Evolutionary conservation across 2,113 vertebrate genomes (phyloP).

Genomic region (Cairina moschata): DNA sequence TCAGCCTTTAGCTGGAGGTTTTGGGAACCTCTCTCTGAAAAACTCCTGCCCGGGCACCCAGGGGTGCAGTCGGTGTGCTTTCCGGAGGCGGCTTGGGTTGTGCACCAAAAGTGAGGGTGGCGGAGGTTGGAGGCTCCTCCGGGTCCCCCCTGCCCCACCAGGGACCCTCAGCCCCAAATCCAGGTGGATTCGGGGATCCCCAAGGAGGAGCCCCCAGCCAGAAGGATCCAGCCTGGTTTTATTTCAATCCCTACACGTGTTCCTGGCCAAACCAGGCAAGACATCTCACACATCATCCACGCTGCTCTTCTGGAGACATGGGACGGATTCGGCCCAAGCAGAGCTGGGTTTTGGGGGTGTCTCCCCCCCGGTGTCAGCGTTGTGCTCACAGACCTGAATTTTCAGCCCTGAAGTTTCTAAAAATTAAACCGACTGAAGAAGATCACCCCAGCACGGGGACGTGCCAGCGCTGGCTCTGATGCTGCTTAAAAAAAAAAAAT

Average conservation of each 20-base stretch:
- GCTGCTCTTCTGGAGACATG: too few species aligned
- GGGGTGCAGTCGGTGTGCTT: neutral
- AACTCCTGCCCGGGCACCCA: too few species aligned
- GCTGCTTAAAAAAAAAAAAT: neutral
- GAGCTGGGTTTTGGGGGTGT: neutral
- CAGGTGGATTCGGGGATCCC: too few species aligned
- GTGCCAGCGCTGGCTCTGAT: neutral
- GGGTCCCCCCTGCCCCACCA: too few species aligned
- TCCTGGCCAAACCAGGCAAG: neutral
- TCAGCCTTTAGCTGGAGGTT: too few species aligned
- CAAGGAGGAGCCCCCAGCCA: too few species aligned
- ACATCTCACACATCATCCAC: neutral
- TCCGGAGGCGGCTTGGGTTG: neutral
- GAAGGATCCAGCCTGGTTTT: fast-evolving
- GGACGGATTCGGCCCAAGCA: neutral
- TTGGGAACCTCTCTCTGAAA: too few species aligned
- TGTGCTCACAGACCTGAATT: neutral
- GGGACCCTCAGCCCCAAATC: too few species aligned
- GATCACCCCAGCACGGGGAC: fast-evolving
- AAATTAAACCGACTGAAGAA: neutral
- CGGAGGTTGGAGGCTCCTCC: too few species aligned
- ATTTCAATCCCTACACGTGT: fast-evolving
- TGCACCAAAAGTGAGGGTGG: neutral
- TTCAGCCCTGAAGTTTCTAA: neutral
- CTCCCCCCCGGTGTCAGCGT: neutral